Evolutionary conservation across 2,113 vertebrate genomes (phyloP).

Genomic region (Hydrolagus affinis): DNA sequence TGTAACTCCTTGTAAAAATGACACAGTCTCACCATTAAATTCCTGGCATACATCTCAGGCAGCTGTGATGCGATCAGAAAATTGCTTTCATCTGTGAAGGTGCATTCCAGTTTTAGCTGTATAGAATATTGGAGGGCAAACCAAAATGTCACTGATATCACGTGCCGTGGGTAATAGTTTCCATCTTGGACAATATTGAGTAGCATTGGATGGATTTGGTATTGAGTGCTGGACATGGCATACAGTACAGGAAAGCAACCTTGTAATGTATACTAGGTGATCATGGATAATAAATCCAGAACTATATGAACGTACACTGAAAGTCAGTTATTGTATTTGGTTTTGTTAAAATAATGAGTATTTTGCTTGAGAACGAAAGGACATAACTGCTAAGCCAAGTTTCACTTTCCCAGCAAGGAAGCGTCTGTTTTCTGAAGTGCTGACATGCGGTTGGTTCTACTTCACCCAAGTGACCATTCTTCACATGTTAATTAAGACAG

Average conservation of each 20-base stretch:
- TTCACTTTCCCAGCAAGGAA: no score
- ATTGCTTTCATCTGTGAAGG: neutral
- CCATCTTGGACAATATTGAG: neutral
- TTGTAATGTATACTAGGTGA: neutral
- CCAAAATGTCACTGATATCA: neutral
- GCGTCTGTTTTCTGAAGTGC: no score
- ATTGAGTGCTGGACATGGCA: neutral
- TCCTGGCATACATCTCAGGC: constrained; percentile 1
- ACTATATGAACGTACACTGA: neutral
- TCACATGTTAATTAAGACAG: neutral
- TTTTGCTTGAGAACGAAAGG: no score
- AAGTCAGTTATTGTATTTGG: neutral
- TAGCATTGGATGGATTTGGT: neutral
- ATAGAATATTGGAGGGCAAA: neutral
- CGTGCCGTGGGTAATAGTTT: neutral
- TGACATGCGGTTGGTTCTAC: neutral
- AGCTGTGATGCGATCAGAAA: constrained; percentile 5
- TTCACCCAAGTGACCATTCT: neutral
- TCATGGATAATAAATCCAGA: neutral
- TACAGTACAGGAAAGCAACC: neutral
- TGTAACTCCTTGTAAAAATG: neutral
- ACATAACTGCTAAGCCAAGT: neutral
- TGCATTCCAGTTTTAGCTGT: neutral
- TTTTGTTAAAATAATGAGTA: no score
- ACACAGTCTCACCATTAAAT: constrained; percentile 9